Percentiles rank a stretch among this genome's conserved stretches.
These are phyloP conservation scores for Danio aesculapii DNA, from an alignment of 2,797 vertebrate genomes.

Conservation along the genomic window DNA sequence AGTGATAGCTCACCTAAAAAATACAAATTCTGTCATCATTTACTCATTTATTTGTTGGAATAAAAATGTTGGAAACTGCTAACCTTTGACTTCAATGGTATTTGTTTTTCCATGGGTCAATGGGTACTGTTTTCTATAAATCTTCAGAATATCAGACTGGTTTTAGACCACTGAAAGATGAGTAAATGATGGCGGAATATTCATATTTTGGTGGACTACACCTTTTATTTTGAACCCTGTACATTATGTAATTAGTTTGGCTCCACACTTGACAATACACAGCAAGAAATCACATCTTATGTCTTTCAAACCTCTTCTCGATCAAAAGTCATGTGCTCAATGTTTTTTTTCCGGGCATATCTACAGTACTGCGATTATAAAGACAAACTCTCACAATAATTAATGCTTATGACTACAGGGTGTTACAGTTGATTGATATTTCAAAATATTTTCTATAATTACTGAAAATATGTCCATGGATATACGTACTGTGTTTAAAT, in stretches of 20 bases:
- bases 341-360: neutral
- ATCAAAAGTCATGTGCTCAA: neutral
- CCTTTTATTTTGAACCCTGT: neutral
- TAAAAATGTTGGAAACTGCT: no score
- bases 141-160: no score
- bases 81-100: no score
- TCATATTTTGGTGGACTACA: no score
- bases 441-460: slow-evolving; percentile 44
- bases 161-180: no score
- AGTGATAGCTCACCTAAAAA: no score
- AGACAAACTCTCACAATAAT: slow-evolving; percentile 2
- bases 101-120: no score
- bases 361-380: slow-evolving; percentile 19
- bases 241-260: neutral
- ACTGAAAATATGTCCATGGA: slow-evolving; percentile 45
- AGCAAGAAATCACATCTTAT: neutral
- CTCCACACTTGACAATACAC: neutral
- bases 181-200: neutral
- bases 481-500: slow-evolving; percentile 30
- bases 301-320: slow-evolving; percentile 4
- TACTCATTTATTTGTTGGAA: no score
- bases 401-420: slow-evolving; percentile 19
- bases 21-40: no score
- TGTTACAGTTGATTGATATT: slow-evolving; percentile 32
- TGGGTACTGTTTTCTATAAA: no score